These are phyloP conservation scores for Pasiphila rectangulata DNA, from an alignment of 2,888 invertebrate species.

Conservation along the genomic window DNA sequence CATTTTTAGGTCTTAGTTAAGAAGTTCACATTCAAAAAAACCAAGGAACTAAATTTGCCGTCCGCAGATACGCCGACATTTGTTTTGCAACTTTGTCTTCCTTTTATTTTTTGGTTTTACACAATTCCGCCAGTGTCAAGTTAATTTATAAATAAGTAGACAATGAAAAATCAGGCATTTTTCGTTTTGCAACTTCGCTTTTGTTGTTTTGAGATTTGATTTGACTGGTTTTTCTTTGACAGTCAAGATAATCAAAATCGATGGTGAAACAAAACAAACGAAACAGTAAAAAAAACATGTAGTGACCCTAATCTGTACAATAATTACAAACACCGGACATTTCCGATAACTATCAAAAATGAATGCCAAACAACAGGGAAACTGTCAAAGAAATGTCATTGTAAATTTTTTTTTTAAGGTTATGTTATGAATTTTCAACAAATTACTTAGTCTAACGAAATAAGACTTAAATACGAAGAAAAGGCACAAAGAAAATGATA, in stretches of 20 bases:
- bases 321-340: no score
- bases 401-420: no score
- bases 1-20: constrained; percentile 50
- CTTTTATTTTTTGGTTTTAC: neutral
- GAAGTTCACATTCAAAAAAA: neutral
- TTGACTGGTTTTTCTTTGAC: no score
- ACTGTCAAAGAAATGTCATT: no score
- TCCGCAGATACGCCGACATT: neutral
- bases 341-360: no score
- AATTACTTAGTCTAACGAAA: neutral
- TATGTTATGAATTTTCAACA: neutral
- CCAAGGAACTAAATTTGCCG: neutral
- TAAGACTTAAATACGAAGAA: neutral
- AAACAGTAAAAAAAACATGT: no score
- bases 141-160: neutral
- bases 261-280: no score
- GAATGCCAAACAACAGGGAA: no score
- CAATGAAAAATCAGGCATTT: no score
- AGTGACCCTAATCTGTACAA: neutral
- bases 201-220: no score
- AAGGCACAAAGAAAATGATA: constrained; percentile 35
- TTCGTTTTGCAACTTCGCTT: no score
- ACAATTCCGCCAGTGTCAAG: neutral
- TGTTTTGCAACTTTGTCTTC: neutral
- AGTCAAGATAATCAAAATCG: no score